A percentile compares a stretch with the other conserved stretches of the same genome.
Evolutionary conservation across 2,797 vertebrate genomes (phyloP).

Genomic region (Salarias fasciatus): DNA sequence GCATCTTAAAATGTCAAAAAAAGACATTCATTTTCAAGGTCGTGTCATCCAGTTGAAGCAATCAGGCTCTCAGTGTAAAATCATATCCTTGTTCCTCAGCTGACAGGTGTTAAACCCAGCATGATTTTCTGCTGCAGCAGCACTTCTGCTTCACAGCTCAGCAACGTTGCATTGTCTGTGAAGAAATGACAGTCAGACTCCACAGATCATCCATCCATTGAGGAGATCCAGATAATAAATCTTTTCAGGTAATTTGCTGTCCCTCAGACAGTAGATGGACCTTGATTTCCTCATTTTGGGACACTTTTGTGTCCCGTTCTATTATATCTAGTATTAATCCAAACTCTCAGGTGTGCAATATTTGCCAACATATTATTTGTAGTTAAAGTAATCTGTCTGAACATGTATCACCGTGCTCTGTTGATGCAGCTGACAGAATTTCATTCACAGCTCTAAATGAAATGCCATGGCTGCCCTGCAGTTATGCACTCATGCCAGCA

Average conservation of each 20-base stretch:
- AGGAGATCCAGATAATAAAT: not conserved
- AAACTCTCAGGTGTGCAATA: conserved; percentile 19
- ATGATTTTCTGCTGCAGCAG: conserved; percentile 4
- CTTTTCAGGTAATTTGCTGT: not conserved
- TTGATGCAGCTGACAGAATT: conserved; percentile 46
- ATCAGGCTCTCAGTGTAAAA: conserved; percentile 6
- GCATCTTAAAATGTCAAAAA: not conserved
- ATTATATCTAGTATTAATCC: conserved; percentile 3
- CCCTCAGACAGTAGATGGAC: too few relatives aligned
- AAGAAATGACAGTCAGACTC: conserved; percentile 2
- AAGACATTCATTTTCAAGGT: not conserved
- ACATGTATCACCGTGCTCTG: conserved; percentile 23
- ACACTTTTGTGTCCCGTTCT: conserved; percentile 1
- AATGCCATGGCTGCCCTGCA: conserved; percentile 39
- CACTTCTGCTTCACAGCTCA: conserved; percentile 12
- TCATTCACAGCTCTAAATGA: conserved; percentile 43
- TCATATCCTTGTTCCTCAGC: conserved; percentile 3
- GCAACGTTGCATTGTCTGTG: conserved; percentile 1
- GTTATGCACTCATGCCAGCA: conserved; percentile 24
- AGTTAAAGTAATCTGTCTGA: conserved; percentile 20
- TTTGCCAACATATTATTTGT: conserved; percentile 20
- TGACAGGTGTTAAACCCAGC: conserved; percentile 10
- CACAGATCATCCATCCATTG: not conserved
- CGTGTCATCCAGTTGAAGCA: not conserved
- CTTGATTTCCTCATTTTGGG: not conserved